Conservation (phyloP, 2,113 vertebrate genomes). For the Herpailurus yagouaroundi region DNA sequence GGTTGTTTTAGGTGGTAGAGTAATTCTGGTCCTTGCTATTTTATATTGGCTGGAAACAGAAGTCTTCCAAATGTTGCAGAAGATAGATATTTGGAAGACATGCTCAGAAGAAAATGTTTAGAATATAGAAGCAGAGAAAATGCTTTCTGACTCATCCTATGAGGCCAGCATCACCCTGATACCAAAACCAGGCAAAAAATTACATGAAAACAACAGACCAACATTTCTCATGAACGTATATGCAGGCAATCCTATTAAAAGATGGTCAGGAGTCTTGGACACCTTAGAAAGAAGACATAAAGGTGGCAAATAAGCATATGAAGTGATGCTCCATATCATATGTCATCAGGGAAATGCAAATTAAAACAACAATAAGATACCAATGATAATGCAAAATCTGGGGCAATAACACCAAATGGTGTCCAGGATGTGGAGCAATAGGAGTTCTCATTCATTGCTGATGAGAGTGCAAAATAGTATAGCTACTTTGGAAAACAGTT, state of each 20-base stretch:
- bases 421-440: neutral
- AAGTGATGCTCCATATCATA: neutral
- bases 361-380: neutral
- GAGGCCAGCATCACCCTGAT: neutral
- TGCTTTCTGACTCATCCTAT: neutral
- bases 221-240: neutral
- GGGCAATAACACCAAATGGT: neutral
- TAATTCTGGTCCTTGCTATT: neutral
- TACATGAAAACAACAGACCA: neutral
- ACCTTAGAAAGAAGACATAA: neutral
- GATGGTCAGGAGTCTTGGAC: neutral
- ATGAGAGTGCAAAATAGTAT: neutral
- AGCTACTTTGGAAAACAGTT: neutral
- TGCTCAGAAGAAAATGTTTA: neutral
- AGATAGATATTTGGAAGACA: neutral
- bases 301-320: neutral
- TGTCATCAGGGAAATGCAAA: no score
- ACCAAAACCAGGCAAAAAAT: neutral
- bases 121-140: neutral
- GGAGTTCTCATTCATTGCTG: neutral
- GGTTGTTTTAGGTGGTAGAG: neutral
- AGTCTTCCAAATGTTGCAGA: neutral
- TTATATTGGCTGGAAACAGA: neutral
- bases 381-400: neutral
- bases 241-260: neutral